A percentile compares a stretch with the other conserved stretches of the same genome.
These are phyloP conservation scores for Rhodinocichla rosea DNA, from an alignment of 2,113 vertebrate genomes.

Conservation along the genomic window DNA sequence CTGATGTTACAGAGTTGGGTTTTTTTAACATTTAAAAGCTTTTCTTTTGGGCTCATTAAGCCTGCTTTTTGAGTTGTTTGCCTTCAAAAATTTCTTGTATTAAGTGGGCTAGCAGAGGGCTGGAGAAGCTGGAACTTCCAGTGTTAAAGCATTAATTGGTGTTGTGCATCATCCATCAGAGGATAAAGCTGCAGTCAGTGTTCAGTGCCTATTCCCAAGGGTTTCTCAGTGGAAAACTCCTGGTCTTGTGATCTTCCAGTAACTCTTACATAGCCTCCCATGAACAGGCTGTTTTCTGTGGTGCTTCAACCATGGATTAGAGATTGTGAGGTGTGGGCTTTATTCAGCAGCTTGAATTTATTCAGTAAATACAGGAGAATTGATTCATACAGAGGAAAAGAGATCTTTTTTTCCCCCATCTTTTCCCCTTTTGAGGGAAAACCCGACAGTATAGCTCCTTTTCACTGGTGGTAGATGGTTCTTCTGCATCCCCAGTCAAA, in stretches of 20 bases:
- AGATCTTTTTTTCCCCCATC: not conserved
- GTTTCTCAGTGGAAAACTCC: not conserved
- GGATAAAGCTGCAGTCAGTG: not conserved
- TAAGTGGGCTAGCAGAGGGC: not conserved
- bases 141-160: conserved; percentile 16
- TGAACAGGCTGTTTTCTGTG: not conserved
- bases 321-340: not conserved
- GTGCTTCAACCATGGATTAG: not conserved
- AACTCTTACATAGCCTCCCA: not conserved
- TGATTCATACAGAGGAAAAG: not conserved
- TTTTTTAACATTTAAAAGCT: not conserved
- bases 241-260: not conserved
- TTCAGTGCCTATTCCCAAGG: not conserved
- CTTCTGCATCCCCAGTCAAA: not conserved
- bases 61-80: not conserved
- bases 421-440: not conserved
- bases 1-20: not conserved
- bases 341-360: not conserved
- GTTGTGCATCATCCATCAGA: not conserved
- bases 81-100: not conserved
- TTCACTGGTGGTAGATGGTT: not conserved
- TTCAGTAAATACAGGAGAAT: not conserved
- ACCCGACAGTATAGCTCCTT: not conserved
- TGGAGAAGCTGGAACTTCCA: not conserved
- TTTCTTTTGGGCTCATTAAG: not conserved